phyloP scores from a whole-genome alignment of 2,113 vertebrate genomes.

The Micronycteris hirsuta region DNA sequence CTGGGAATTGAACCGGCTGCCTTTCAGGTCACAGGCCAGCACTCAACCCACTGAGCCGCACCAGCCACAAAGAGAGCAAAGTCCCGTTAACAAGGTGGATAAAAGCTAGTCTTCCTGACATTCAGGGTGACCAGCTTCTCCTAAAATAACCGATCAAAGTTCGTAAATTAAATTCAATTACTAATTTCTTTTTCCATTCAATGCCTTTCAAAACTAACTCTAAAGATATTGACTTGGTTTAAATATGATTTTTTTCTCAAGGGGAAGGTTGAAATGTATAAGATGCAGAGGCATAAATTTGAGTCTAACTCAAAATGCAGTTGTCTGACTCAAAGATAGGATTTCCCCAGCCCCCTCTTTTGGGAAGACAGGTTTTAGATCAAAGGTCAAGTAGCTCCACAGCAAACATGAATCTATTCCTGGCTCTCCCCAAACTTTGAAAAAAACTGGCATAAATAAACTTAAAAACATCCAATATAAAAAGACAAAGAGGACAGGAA shows the following conservation, averaged over 20 bases:
- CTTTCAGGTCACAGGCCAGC: too few relatives aligned
- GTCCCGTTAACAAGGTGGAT: neutral
- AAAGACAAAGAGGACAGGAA: neutral
- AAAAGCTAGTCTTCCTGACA: neutral
- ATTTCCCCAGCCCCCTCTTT: neutral
- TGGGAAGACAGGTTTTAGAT: neutral
- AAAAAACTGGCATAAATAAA: neutral
- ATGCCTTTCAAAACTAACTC: neutral
- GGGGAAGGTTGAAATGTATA: neutral
- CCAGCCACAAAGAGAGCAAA: neutral
- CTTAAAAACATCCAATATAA: neutral
- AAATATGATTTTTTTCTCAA: neutral
- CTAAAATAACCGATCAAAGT: neutral
- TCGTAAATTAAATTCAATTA: neutral
- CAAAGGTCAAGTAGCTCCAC: neutral
- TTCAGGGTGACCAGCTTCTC: neutral
- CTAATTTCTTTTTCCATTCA: neutral
- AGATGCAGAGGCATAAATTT: neutral
- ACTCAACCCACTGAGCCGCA: too few relatives aligned
- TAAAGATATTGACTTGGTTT: neutral
- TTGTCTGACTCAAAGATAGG: neutral
- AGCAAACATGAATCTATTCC: neutral
- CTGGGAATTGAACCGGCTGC: too few relatives aligned
- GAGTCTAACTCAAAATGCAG: slow-evolving; percentile 5
- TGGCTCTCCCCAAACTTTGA: neutral